Evolutionary conservation across 2,113 vertebrate species (phyloP).

Genomic region (Zosterops japonicus): DNA sequence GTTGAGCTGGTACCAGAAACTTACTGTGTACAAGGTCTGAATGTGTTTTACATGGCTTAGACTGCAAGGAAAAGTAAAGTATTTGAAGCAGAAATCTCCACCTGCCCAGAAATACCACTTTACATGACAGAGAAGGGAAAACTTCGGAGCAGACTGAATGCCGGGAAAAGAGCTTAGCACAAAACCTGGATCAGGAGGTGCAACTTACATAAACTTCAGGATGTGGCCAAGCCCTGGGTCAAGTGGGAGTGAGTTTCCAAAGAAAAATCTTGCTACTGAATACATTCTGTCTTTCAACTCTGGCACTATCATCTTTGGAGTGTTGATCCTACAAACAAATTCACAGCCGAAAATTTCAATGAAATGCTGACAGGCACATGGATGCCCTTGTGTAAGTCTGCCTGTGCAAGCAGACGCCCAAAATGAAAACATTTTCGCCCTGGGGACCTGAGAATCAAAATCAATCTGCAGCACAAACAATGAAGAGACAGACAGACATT

Average conservation of each 20-base stretch:
- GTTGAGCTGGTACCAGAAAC: neutral
- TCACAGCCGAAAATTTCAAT: neutral
- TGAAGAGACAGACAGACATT: neutral
- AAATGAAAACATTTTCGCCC: neutral
- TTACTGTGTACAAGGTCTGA: neutral
- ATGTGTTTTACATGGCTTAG: slow-evolving; percentile 13
- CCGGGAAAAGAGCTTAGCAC: slow-evolving; percentile 35
- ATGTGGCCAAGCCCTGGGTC: slow-evolving; percentile 1
- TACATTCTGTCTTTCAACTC: neutral
- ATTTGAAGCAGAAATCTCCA: slow-evolving; percentile 14
- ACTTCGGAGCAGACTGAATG: neutral
- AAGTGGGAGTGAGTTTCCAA: neutral
- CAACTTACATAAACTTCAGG: neutral
- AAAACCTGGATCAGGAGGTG: neutral
- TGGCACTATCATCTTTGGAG: neutral
- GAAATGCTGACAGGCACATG: neutral
- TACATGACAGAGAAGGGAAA: slow-evolving; percentile 10
- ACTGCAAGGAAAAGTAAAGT: neutral
- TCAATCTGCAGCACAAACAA: neutral
- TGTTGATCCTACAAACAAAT: neutral
- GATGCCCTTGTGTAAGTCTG: neutral
- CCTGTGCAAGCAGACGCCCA: neutral
- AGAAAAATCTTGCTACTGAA: neutral
- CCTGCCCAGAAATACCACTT: slow-evolving; percentile 30
- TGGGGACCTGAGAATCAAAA: neutral